phyloP scores from a whole-genome alignment of 2,113 vertebrate genomes.

The Mungos mungo region DNA sequence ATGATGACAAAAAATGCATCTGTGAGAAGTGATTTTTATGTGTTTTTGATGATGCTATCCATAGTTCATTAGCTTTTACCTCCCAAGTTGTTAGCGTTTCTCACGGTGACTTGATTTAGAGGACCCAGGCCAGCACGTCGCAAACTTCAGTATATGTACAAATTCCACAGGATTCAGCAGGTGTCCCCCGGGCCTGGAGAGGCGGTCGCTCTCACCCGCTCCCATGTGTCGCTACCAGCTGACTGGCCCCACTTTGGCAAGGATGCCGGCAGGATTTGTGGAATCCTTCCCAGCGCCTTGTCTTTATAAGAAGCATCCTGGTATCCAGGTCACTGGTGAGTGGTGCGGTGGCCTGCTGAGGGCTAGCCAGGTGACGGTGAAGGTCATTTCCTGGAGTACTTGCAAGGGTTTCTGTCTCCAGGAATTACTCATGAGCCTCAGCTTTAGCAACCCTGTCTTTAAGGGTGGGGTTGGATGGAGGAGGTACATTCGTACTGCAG shows the following conservation, averaged over 20 bases:
- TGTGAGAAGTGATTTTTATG: background rate
- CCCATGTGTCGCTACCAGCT: background rate
- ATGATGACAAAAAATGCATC: background rate
- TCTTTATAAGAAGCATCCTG: background rate
- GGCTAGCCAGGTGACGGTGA: background rate
- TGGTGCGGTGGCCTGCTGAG: background rate
- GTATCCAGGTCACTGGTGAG: background rate
- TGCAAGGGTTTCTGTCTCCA: background rate
- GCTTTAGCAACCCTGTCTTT: background rate
- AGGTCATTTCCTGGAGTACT: background rate
- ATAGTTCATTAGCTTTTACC: background rate
- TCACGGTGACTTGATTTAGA: background rate
- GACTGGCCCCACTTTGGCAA: background rate
- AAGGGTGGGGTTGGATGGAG: background rate
- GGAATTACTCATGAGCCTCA: background rate
- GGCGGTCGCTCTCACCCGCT: background rate
- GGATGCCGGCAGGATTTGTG: background rate
- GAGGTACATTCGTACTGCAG: background rate
- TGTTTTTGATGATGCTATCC: background rate
- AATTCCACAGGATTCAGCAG: background rate
- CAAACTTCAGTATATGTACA: background rate
- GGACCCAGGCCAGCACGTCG: background rate
- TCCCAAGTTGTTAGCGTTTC: background rate
- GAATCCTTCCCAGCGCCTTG: background rate
- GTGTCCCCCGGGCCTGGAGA: background rate